Conservation (phyloP, 2,113 vertebrate genomes). For the Sisor rabdophorus region DNA sequence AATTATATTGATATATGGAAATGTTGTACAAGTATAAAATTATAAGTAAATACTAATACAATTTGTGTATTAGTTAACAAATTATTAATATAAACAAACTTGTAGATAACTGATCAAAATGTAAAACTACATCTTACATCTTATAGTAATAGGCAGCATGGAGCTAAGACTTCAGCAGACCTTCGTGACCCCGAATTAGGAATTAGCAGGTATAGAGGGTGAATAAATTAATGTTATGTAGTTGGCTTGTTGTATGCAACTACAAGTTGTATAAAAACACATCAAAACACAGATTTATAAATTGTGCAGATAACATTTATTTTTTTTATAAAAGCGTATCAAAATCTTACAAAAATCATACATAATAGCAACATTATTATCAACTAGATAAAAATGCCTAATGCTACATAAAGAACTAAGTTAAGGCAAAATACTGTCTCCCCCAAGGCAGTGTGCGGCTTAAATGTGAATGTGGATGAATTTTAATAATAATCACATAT, state of each 20-base stretch:
- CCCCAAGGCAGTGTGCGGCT: constrained; percentile 33
- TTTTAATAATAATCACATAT: neutral
- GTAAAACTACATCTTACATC: neutral
- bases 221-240: neutral
- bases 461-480: constrained; percentile 7
- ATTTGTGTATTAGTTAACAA: neutral
- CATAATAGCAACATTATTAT: constrained; percentile 31
- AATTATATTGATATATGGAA: neutral
- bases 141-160: too few relatives aligned
- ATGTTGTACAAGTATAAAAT: neutral
- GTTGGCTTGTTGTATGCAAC: neutral
- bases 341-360: constrained; percentile 43
- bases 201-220: neutral
- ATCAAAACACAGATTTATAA: neutral
- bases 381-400: constrained; percentile 30
- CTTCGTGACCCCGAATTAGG: too few relatives aligned
- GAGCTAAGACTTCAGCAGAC: too few relatives aligned
- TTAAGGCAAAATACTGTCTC: constrained; percentile 43
- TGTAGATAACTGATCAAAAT: neutral
- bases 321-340: constrained; percentile 50
- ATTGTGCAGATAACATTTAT: constrained; percentile 42
- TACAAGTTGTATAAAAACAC: neutral
- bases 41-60: neutral
- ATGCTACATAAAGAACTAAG: constrained; percentile 25
- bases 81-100: neutral